Conservation (phyloP, 2,797 vertebrate species). For the Ispidina lecontei region DNA sequence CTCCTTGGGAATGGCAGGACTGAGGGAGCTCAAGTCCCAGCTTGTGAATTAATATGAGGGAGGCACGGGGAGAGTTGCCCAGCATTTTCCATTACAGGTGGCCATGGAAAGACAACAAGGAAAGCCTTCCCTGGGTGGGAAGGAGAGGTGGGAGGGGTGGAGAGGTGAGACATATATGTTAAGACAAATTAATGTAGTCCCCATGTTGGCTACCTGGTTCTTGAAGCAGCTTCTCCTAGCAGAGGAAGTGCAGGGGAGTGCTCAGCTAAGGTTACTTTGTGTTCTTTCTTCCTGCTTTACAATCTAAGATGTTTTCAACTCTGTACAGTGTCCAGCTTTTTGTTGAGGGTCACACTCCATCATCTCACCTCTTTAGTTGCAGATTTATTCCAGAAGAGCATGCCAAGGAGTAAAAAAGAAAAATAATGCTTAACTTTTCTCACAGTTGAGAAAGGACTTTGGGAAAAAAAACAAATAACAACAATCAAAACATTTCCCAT, state of each 20-base stretch:
- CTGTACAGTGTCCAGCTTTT: not conserved
- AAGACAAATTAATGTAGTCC: not conserved
- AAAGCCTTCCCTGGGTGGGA: not conserved
- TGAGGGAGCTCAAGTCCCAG: not conserved
- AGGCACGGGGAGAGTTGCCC: rapidly evolving
- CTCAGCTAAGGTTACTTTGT: not conserved
- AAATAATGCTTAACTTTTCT: not conserved
- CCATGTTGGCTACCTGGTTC: not conserved
- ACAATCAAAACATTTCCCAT: not conserved
- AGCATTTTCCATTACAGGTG: not conserved
- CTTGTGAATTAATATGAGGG: rapidly evolving
- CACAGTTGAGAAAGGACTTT: not conserved
- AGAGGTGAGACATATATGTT: not conserved
- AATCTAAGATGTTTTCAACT: not conserved
- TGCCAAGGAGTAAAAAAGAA: not conserved
- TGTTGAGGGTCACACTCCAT: not conserved
- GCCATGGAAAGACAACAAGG: not conserved
- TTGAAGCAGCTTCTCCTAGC: not conserved
- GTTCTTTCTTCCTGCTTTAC: not conserved
- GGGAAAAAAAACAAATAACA: not conserved
- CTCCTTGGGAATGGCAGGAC: not conserved
- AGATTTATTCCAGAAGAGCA: not conserved
- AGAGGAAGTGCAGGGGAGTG: not conserved
- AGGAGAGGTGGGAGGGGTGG: too few relatives aligned
- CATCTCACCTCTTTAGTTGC: not conserved